These are phyloP conservation scores for Heliconius melpomene DNA, from an alignment of 1,140 invertebrate genomes.

Conservation along the genomic window DNA sequence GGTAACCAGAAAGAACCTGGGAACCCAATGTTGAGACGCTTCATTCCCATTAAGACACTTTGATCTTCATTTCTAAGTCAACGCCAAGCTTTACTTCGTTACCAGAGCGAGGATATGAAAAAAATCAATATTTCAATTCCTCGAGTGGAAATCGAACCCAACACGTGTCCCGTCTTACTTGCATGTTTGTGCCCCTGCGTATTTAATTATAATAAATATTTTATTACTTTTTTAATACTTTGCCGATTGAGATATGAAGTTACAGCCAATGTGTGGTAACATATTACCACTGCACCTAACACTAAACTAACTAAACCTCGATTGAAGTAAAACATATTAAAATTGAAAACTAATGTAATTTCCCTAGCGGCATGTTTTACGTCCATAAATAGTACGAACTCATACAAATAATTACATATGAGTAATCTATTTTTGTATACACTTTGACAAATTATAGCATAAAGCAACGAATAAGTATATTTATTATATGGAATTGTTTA, in stretches of 20 bases:
- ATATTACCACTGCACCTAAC: not conserved
- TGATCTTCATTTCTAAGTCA: too few species aligned
- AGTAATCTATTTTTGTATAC: conserved; percentile 24
- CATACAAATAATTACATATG: conserved; percentile 30
- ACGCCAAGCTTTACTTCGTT: too few species aligned
- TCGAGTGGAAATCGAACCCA: too few species aligned
- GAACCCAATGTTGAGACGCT: too few species aligned
- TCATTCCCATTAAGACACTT: too few species aligned
- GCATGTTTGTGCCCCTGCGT: too few species aligned
- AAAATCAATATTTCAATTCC: too few species aligned
- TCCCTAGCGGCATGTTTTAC: conserved; percentile 28
- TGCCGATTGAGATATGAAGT: not conserved
- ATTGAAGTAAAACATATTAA: conserved; percentile 22
- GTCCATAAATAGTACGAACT: conserved; percentile 30
- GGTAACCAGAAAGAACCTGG: too few species aligned
- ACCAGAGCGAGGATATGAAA: too few species aligned
- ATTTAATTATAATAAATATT: too few species aligned
- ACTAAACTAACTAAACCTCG: not conserved
- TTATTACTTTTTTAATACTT: not conserved
- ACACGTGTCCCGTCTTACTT: too few species aligned
- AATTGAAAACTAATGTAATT: conserved; percentile 30
- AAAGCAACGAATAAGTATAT: not conserved
- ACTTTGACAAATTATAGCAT: conserved; percentile 24
- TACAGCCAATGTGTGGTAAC: not conserved
- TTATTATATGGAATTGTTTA: not conserved